Evolutionary conservation across 2,113 vertebrate genomes (phyloP).

Genomic region (Centrocercus urophasianus): DNA sequence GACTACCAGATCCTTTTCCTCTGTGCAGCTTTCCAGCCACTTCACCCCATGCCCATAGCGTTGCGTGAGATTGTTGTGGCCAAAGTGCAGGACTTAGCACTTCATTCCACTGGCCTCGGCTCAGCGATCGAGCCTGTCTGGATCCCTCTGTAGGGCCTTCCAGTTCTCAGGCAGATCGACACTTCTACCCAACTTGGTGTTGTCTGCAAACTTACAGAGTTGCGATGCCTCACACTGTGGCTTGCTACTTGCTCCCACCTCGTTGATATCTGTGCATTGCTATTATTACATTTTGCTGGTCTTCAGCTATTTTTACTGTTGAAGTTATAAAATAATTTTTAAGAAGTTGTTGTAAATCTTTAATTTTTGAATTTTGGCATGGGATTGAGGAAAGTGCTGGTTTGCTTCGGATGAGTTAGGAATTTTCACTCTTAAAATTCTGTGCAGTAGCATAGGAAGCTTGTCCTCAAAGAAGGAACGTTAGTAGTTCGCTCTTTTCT

Average conservation of each 20-base stretch:
- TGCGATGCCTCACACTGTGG: background rate
- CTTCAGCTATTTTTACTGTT: background rate
- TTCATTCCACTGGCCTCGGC: too few relatives aligned
- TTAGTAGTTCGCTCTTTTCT: background rate
- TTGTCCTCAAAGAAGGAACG: background rate
- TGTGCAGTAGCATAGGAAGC: background rate
- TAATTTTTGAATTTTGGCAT: background rate
- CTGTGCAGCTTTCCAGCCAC: too few relatives aligned
- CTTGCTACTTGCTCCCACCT: background rate
- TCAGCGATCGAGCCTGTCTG: too few relatives aligned
- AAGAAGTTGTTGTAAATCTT: background rate
- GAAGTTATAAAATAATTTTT: background rate
- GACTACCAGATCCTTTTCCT: too few relatives aligned
- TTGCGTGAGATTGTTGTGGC: too few relatives aligned
- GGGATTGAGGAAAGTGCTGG: background rate
- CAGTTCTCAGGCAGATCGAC: too few relatives aligned
- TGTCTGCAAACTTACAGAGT: too few relatives aligned
- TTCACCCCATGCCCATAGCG: too few relatives aligned
- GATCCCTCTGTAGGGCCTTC: too few relatives aligned
- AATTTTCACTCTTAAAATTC: background rate
- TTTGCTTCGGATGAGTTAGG: background rate
- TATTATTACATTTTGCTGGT: background rate
- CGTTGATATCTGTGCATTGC: background rate
- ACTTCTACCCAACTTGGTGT: too few relatives aligned
- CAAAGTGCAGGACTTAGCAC: too few relatives aligned